phyloP scores from a whole-genome alignment of 1,140 invertebrate genomes.

The Drosophila sturtevanti region DNA sequence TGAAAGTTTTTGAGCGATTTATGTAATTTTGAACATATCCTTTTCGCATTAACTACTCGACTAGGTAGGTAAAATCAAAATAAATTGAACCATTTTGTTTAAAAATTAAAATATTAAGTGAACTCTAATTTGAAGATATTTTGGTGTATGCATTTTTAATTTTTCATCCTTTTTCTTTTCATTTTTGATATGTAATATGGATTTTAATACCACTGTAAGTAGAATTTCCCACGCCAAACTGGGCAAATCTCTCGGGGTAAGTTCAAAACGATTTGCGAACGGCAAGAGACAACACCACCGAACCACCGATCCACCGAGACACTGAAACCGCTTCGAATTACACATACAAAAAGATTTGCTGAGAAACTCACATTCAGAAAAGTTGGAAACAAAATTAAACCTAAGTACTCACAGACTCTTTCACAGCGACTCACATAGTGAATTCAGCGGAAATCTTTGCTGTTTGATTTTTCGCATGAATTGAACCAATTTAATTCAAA shows the following conservation, averaged over 20 bases:
- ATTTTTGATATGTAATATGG: too few species aligned
- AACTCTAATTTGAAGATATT: neutral
- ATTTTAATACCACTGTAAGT: neutral
- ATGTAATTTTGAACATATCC: too few species aligned
- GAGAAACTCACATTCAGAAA: slow-evolving; percentile 53
- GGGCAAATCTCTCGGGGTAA: slow-evolving; percentile 25
- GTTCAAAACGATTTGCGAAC: slow-evolving; percentile 73
- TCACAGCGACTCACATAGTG: slow-evolving; percentile 9
- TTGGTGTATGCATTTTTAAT: neutral
- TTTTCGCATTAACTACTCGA: too few species aligned
- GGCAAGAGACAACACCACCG: slow-evolving; percentile 39
- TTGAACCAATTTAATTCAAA: slow-evolving; percentile 11
- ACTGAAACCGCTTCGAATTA: slow-evolving; percentile 63
- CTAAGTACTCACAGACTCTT: slow-evolving; percentile 19
- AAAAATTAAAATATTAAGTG: too few species aligned
- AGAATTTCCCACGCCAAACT: slow-evolving; percentile 5
- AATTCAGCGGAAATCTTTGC: slow-evolving; percentile 60
- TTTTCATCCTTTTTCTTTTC: too few species aligned
- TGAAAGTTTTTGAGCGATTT: too few species aligned
- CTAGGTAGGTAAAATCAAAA: too few species aligned
- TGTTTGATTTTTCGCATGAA: slow-evolving; percentile 62
- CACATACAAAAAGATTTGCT: slow-evolving; percentile 68
- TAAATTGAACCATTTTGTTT: too few species aligned
- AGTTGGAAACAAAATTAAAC: slow-evolving; percentile 6
- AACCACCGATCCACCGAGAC: neutral